Conservation (phyloP, 1,140 invertebrate genomes). For the Drosophila ananassae region DNA sequence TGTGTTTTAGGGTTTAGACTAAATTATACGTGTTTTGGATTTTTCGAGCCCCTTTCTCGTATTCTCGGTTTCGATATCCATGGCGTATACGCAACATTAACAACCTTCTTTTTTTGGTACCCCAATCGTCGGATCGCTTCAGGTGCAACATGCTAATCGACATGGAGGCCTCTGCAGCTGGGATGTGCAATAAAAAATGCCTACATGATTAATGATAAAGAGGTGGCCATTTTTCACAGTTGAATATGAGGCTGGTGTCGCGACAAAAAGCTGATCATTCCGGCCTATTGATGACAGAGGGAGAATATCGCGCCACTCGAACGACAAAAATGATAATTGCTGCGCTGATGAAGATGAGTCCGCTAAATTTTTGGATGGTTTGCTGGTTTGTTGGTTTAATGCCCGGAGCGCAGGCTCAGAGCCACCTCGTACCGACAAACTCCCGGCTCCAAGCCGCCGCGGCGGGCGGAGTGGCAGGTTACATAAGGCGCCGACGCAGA, state of each 20-base stretch:
- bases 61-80: background rate
- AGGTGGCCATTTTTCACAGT: conserved; percentile 49
- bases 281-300: conserved; percentile 66
- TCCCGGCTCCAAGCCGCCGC: background rate
- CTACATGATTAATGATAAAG: conserved; percentile 37
- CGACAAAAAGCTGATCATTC: conserved; percentile 51
- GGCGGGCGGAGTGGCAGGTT: conserved; percentile 17
- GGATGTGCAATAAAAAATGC: conserved; percentile 8
- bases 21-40: too few species aligned
- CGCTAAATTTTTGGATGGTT: conserved; percentile 25
- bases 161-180: conserved; percentile 21
- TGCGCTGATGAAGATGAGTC: conserved; percentile 68
- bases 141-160: conserved; percentile 37
- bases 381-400: background rate
- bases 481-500: conserved; percentile 77
- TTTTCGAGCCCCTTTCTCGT: background rate
- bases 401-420: conserved; percentile 8
- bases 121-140: conserved; percentile 6
- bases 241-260: conserved; percentile 15
- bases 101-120: conserved; percentile 17
- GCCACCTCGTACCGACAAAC: conserved; percentile 6
- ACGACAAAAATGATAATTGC: conserved; percentile 49
- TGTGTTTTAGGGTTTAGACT: background rate
- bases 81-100: conserved; percentile 37
- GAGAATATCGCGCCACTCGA: conserved; percentile 41